Base-by-base conservation (phyloP, 2,797 vertebrate genomes). In the Sebastes kiyomatsui region DNA sequence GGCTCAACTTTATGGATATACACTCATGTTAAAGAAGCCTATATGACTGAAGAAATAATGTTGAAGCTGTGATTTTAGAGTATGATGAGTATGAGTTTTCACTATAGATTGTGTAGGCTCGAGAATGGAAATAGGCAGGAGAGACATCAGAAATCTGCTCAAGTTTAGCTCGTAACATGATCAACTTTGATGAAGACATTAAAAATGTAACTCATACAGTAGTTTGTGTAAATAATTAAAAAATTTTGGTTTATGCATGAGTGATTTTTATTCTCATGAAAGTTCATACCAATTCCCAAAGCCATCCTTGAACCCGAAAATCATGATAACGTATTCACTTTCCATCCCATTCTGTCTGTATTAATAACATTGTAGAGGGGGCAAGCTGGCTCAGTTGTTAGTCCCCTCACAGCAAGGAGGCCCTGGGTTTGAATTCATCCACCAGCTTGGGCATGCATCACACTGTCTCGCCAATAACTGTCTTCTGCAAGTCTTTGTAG, bases 121-220 rank as follows among this genome's bases (percentile, higher is more conserved):
- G 11, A 65, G 16, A 59, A 77, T 49, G 11, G 22, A 58, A 52
- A 59, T 12, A 6, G 54, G 27, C 54, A 61, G n/a, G 3, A 27
- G 30, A 67, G 6, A 73, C 23, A 18, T 14, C 4, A n/a, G 11
- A 58, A 30, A 62, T 23, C 33, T 1, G 5, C 22, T 72, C 22
- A 32, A 38, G 22, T 30, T 66, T 55, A 33, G 42, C 7, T 38
- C 14, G 4, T 28, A 32, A 82, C 33, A 55, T 38, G 35, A 66
- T 35, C 13, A 38, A 77, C 49, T 86, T 81, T 75, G 69, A 82
- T 82, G 42, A 69, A 52, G 16, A 32, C 59, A 66, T 76, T 35
- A 72, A 72, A 69, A n/a, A 82, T 77, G 4, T n/a, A 77, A 27
- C 32, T 56, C 35, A 3, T 27, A 23, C 62, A 67, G 67, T 16